Evolutionary conservation across 2,113 vertebrate species (phyloP), one percentile per base, ranked within the genome.

Genomic region (Dissostichus mawsoni): DNA sequence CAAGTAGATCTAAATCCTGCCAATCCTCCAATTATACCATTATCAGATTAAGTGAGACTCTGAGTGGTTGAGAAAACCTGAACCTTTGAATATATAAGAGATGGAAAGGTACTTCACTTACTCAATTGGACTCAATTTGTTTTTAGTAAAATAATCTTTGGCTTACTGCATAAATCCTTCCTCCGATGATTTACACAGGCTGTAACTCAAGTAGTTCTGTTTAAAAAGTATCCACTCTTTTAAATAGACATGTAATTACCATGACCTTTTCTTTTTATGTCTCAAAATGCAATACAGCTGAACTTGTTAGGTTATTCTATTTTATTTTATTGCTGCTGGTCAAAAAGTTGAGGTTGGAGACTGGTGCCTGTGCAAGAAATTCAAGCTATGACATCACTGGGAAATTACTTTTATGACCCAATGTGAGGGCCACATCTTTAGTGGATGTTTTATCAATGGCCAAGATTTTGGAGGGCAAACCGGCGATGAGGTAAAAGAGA

Each of bases 371-470:
- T 52, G 14, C 14, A 73, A 81, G 74, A 87, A 79, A 91, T 75
- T 59, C 52, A 62, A 86, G 72, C 58, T 50, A 58, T 87, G 73
- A 91, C 67, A 85, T 92, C 87, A 90, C 67, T 69, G 59, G 23
- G 69, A 83, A 83, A 83, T 44, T 59, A 29, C 72, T 71, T 83
- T 53, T 77, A 85, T 63, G 71, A 79, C 44, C 68, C 33, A 50
- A n/a, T 82, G 48, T 47, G 55, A 66, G 64, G n/a, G 68, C 77
- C 55, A 65, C 53, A 85, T 18, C 29, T 62, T 87, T 50, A 36
- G 47, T 45, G n/a, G 33, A 14, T 84, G 66, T 82, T 90, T 90
- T n/a, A 80, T 87, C 69, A 76, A 18, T 64, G 63, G 68, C 88
- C 77, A 81, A 82, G 69, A 73, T 33, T 71, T 56, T 53, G 29